These are phyloP conservation scores for Phlogophora meticulosa DNA, from an alignment of 2,888 invertebrate genomes.

Conservation along the genomic window DNA sequence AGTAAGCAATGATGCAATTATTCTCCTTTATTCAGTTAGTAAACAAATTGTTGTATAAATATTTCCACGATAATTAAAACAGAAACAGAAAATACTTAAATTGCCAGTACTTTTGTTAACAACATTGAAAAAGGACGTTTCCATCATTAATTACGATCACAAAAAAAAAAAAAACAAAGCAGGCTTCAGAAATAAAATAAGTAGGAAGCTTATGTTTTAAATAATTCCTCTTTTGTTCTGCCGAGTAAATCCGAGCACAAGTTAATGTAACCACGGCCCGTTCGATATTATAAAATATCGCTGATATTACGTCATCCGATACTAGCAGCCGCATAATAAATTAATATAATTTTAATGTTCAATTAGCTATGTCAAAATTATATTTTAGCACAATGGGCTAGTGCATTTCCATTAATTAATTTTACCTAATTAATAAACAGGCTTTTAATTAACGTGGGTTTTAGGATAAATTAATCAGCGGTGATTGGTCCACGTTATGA, in stretches of 20 bases:
- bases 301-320: slow-evolving; percentile 40
- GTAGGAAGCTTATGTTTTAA: not conserved
- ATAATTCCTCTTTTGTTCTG: slow-evolving; percentile 2
- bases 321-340: slow-evolving; percentile 45
- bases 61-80: not conserved
- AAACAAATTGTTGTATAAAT: not conserved
- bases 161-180: not conserved
- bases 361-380: slow-evolving; percentile 67
- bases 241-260: slow-evolving; percentile 15
- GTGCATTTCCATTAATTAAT: slow-evolving; percentile 85
- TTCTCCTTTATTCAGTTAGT: no score
- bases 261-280: slow-evolving; percentile 7
- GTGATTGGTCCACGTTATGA: slow-evolving; percentile 76
- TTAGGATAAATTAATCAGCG: slow-evolving; percentile 85
- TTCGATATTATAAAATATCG: slow-evolving; percentile 45
- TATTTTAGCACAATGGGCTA: slow-evolving; percentile 65
- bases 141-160: no score
- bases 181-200: not conserved
- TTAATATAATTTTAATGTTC: slow-evolving; percentile 64
- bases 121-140: no score
- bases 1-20: no score
- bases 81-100: no score
- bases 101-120: no score
- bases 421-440: slow-evolving; percentile 85
- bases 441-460: slow-evolving; percentile 81